phyloP scores from a whole-genome alignment of 2,797 vertebrate species.

The Acanthiza pusilla region DNA sequence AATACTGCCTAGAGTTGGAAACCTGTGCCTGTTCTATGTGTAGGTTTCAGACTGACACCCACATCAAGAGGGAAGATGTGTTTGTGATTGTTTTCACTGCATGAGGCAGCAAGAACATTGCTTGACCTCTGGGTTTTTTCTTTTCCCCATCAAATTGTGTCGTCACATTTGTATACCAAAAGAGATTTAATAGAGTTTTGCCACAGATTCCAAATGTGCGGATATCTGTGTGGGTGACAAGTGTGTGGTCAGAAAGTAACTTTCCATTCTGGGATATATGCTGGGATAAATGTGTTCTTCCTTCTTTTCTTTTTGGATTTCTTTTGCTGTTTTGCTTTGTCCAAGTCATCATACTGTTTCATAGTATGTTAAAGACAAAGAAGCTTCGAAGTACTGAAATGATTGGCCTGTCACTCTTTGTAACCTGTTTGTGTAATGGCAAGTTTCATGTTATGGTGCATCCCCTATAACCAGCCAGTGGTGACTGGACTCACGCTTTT shows the following conservation, averaged over 20 bases:
- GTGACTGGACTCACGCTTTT: not conserved
- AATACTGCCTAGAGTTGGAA: not conserved
- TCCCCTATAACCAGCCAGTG: not conserved
- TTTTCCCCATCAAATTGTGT: not conserved
- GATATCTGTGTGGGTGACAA: not conserved
- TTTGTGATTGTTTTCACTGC: not conserved
- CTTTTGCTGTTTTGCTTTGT: not conserved
- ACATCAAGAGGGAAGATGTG: not conserved
- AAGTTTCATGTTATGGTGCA: not conserved
- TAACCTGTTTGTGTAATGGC: rapidly evolving
- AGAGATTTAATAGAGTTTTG: not conserved
- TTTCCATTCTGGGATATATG: not conserved
- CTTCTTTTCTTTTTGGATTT: not conserved
- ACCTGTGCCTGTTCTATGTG: not conserved
- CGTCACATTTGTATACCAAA: not conserved
- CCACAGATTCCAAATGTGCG: not conserved
- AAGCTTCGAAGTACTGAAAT: not conserved
- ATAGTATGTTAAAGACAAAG: not conserved
- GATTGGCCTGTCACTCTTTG: not conserved
- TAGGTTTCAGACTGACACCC: not conserved
- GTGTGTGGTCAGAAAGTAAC: not conserved
- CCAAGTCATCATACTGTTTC: not conserved
- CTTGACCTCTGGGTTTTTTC: not conserved
- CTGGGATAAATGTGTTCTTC: not conserved
- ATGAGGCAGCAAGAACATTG: not conserved